Evolutionary conservation across 1,140 invertebrate species (phyloP).

Genomic region (Drosophila azteca): DNA sequence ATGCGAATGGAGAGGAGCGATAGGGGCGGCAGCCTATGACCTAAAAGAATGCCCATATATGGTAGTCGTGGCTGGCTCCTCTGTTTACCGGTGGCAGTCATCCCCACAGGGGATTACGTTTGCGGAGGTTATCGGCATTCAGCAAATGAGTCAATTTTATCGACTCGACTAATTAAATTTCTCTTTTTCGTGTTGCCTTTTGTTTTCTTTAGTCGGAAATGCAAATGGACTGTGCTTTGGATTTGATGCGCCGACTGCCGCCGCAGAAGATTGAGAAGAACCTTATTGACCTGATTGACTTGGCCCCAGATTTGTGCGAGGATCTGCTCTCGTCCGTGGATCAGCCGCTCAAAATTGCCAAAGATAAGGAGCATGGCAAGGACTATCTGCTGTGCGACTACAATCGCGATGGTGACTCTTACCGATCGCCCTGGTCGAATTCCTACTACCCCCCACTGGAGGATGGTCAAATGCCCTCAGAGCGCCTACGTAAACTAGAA

Average conservation of each 20-base stretch:
- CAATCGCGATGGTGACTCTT: slow-evolving; percentile 99
- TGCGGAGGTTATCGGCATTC: slow-evolving; percentile 47
- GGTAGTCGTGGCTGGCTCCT: slow-evolving; percentile 42
- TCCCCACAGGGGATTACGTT: background rate
- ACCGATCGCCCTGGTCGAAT: slow-evolving; percentile 99
- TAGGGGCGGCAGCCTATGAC: slow-evolving; percentile 21
- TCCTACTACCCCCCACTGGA: slow-evolving; percentile 98
- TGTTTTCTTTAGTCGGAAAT: slow-evolving; percentile 92
- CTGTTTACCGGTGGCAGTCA: slow-evolving; percentile 45
- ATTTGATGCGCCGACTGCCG: slow-evolving; percentile 98
- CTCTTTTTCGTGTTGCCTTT: background rate
- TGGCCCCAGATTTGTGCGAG: slow-evolving; percentile 97
- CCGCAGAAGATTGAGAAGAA: slow-evolving; percentile 99
- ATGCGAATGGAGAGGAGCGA: too few relatives aligned
- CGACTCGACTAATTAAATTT: background rate
- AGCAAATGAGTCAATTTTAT: slow-evolving; percentile 51
- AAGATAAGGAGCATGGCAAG: slow-evolving; percentile 96
- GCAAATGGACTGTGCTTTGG: slow-evolving; percentile 99
- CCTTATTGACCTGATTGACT: slow-evolving; percentile 97
- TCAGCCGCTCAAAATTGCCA: slow-evolving; percentile 98
- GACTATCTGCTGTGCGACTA: slow-evolving; percentile 99
- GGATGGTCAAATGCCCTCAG: slow-evolving; percentile 99
- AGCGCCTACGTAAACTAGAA: slow-evolving; percentile 97
- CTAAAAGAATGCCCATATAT: slow-evolving; percentile 72
- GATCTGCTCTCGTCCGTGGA: slow-evolving; percentile 98